These are phyloP conservation scores for Leucosticte australis DNA, from an alignment of 2,113 vertebrate species.

Conservation along the genomic window DNA sequence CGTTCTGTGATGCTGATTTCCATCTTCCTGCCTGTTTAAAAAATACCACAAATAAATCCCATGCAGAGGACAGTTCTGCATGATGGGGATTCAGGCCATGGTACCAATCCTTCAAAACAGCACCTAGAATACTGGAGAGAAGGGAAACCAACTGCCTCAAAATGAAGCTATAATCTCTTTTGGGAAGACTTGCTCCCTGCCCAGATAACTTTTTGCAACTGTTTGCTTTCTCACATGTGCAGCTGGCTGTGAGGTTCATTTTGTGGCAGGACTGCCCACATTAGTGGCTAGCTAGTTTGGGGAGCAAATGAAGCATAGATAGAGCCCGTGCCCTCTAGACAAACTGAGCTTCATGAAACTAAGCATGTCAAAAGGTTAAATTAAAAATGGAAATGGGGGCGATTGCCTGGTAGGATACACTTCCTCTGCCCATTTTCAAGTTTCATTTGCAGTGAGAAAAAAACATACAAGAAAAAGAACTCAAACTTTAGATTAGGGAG, in stretches of 20 bases:
- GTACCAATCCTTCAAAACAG: not conserved
- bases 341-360: not conserved
- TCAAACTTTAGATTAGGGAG: not conserved
- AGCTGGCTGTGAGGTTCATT: not conserved
- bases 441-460: not conserved
- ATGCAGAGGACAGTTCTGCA: not conserved
- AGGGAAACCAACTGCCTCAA: not conserved
- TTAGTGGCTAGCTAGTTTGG: not conserved
- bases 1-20: not conserved
- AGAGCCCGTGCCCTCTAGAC: not conserved
- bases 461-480: not conserved
- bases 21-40: not conserved
- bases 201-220: not conserved
- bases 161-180: not conserved
- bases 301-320: not conserved
- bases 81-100: not conserved
- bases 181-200: not conserved
- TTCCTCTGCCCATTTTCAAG: not conserved
- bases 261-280: not conserved
- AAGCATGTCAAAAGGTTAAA: not conserved
- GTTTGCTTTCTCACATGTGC: not conserved
- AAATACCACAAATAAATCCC: not conserved
- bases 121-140: not conserved
- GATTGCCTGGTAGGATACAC: not conserved
- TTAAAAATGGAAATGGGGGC: not conserved